Evolutionary conservation across 2,888 invertebrate species (phyloP), one percentile per base, ranked within the genome.

Genomic region (Schrankia costaestrigalis): DNA sequence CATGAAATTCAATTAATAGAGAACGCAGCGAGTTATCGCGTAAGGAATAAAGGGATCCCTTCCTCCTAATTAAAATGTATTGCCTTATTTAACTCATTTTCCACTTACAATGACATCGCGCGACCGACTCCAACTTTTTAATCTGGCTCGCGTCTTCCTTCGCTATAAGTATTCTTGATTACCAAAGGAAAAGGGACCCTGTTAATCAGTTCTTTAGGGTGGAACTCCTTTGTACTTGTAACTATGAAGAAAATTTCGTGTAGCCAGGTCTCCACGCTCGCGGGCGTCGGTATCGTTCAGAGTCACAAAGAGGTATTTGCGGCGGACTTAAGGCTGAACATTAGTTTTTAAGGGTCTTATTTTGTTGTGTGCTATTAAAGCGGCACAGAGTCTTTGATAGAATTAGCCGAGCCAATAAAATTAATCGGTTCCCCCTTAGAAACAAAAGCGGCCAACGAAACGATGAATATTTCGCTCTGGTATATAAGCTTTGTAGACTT

Each of bases 61-160:
- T 80, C 80, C 73, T 77, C 75, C 85, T 87, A 85, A 87, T 87
- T 87, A 87, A 87, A 87, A 87, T 86, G 84, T 87, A 87, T 87
- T 87, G 86, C 86, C 80, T 86, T 87, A 85, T 87, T 87, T 84
- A 85, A 87, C 86, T 87, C 85, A 86, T 87, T 87, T 86, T 84
- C 85, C 77, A 84, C 83, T 85, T 78, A 84, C 84, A 85, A 81
- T 84, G 85, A 85, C 82, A 80, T 75, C 77, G 82, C 78, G 78
- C 78, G 82, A 81, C 81, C 80, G 79, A 73, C 77, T 84, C 79
- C 31, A 86, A 86, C 85, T 87, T 87, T 86, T 87, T 87, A 87
- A 87, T 87, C 86, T 87, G 71, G 64, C 60, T 59, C 65, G 65
- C 66, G 74, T 78, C 75, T 75, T 63, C 65, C 70, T 75, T 63